Conservation (phyloP, 2,797 vertebrate genomes). For the Triplophysa bombifrons region DNA sequence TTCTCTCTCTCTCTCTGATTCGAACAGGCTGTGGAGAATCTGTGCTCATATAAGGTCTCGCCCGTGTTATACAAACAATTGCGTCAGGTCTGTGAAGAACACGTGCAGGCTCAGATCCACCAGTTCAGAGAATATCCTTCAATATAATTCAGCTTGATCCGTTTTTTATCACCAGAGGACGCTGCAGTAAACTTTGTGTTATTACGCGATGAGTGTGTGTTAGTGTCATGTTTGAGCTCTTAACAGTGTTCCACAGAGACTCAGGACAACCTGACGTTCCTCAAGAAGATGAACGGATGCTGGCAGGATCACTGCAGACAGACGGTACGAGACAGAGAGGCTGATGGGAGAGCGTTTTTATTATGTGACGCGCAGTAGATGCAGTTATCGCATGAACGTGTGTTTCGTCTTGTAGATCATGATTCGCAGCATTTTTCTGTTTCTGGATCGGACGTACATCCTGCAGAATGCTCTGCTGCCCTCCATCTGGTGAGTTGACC, state of each 20-base stretch:
- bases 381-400: no score
- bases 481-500: conserved; percentile 81
- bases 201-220: background rate
- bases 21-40: conserved; percentile 95
- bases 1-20: background rate
- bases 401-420: conserved; percentile 68
- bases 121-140: conserved; percentile 99
- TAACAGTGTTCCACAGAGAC: conserved; percentile 80
- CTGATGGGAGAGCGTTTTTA: no score
- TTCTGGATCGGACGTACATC: conserved; percentile 98
- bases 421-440: conserved; percentile 99
- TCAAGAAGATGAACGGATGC: conserved; percentile 98
- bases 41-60: conserved; percentile 98
- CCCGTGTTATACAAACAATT: conserved; percentile 97
- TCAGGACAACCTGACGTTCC: conserved; percentile 96
- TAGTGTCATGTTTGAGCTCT: conserved; percentile 14
- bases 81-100: conserved; percentile 96
- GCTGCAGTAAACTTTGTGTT: background rate
- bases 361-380: no score
- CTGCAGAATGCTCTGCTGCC: conserved; percentile 99
- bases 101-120: conserved; percentile 97
- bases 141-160: background rate
- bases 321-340: conserved; percentile 81
- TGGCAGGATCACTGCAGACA: conserved; percentile 99
- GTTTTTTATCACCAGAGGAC: conserved; percentile 8